A percentile compares a stretch with the other conserved stretches of the same genome.
These are phyloP conservation scores for Podilymbus podiceps DNA, from an alignment of 2,113 vertebrate species.

Conservation along the genomic window DNA sequence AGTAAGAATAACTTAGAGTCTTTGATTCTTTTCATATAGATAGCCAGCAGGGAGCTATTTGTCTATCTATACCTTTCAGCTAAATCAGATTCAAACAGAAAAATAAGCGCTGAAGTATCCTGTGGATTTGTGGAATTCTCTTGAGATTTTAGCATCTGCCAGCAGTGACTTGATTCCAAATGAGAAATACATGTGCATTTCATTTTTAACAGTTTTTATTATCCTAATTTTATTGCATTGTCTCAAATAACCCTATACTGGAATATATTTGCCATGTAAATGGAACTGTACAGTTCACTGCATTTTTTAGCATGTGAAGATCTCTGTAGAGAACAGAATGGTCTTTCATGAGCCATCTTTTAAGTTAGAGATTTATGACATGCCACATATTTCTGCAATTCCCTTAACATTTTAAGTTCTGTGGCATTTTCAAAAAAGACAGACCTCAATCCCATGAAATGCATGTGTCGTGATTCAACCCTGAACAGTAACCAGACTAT, in stretches of 20 bases:
- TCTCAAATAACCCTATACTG: neutral
- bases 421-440: neutral
- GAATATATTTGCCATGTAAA: neutral
- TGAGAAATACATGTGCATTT: neutral
- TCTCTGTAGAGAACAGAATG: neutral
- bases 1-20: neutral
- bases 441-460: neutral
- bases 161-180: neutral
- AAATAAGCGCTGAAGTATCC: neutral
- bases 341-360: neutral
- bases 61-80: constrained; percentile 1
- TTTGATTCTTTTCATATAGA: neutral
- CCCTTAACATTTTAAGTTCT: neutral
- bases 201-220: neutral
- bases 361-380: neutral
- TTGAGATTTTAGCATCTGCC: neutral
- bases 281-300: neutral
- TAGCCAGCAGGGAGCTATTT: neutral
- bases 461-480: too few species aligned
- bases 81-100: constrained; percentile 17
- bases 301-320: neutral
- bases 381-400: neutral
- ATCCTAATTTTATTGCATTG: neutral
- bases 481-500: too few species aligned
- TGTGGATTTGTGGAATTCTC: constrained; percentile 3